A percentile compares a stretch with the other conserved stretches of the same genome.
phyloP scores from a whole-genome alignment of 2,113 vertebrate species.

The Triplophysa rosa region DNA sequence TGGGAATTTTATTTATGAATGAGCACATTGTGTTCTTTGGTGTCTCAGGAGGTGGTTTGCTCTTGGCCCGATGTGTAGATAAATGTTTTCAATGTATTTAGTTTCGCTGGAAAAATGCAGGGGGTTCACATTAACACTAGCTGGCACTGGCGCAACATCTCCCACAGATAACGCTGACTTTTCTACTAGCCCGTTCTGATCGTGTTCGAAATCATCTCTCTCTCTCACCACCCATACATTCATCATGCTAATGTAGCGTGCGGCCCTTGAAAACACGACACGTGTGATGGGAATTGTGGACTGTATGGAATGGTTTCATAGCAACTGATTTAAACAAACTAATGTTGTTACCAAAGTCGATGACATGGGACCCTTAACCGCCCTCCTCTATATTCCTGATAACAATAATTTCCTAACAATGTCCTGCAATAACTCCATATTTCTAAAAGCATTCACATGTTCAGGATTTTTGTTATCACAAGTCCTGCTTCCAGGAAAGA shows the following conservation, averaged over 20 bases:
- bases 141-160: conserved; percentile 40
- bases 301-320: conserved; percentile 1
- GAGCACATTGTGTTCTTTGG: conserved; percentile 49
- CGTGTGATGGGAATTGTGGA: conserved; percentile 22
- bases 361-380: background rate
- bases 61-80: conserved; percentile 46
- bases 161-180: conserved; percentile 40
- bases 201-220: background rate
- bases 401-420: background rate
- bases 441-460: conserved; percentile 1
- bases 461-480: conserved; percentile 3
- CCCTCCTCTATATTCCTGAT: background rate
- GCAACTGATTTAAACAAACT: conserved; percentile 20
- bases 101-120: conserved; percentile 44
- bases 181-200: conserved; percentile 36
- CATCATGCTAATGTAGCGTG: background rate
- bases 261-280: conserved; percentile 29
- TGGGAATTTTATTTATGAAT: conserved; percentile 53
- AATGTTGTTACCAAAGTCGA: conserved; percentile 8
- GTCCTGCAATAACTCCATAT: background rate
- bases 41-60: conserved; percentile 47
- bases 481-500: conserved; percentile 24
- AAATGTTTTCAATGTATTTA: conserved; percentile 57
- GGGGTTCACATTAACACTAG: conserved; percentile 48
- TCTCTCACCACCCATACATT: background rate